phyloP scores from a whole-genome alignment of 2,113 vertebrate genomes.

The Hippocampus mohnikei region DNA sequence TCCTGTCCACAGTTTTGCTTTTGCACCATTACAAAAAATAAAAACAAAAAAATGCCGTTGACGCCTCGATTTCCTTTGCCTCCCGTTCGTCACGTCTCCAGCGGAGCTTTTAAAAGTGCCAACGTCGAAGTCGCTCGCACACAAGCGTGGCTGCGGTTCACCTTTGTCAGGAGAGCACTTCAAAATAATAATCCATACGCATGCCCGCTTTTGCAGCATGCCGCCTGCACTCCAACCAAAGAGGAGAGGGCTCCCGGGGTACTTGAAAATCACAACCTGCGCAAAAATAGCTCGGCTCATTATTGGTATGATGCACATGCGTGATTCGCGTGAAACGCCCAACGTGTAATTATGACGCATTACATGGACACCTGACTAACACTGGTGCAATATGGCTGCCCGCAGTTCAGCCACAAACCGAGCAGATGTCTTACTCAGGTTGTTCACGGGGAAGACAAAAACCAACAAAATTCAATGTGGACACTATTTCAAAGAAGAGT shows the following conservation, averaged over 20 bases:
- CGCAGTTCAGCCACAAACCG: constrained; percentile 1
- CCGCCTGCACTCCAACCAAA: constrained; percentile 42
- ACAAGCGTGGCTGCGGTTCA: constrained; percentile 34
- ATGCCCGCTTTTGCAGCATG: constrained; percentile 7
- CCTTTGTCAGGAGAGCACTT: constrained; percentile 32
- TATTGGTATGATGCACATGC: constrained; percentile 11
- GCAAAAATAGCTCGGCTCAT: constrained; percentile 34
- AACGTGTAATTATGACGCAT: not conserved
- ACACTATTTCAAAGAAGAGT: constrained; percentile 10
- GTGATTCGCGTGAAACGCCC: constrained; percentile 11
- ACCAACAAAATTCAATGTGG: constrained; percentile 22
- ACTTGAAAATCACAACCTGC: constrained; percentile 31
- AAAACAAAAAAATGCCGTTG: not conserved
- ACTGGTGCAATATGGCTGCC: not conserved
- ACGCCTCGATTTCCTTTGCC: not conserved
- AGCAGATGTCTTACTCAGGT: constrained; percentile 5
- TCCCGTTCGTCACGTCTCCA: not conserved
- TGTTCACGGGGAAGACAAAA: constrained; percentile 12
- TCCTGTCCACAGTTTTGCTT: not conserved
- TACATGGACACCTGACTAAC: not conserved
- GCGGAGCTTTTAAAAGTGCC: constrained; percentile 24
- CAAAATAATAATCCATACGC: constrained; percentile 39
- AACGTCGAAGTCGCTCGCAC: constrained; percentile 11
- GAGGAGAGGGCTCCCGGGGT: constrained; percentile 40
- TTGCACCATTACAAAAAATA: not conserved